Base-by-base conservation (phyloP, 2,113 vertebrate species). In the Caretta caretta region DNA sequence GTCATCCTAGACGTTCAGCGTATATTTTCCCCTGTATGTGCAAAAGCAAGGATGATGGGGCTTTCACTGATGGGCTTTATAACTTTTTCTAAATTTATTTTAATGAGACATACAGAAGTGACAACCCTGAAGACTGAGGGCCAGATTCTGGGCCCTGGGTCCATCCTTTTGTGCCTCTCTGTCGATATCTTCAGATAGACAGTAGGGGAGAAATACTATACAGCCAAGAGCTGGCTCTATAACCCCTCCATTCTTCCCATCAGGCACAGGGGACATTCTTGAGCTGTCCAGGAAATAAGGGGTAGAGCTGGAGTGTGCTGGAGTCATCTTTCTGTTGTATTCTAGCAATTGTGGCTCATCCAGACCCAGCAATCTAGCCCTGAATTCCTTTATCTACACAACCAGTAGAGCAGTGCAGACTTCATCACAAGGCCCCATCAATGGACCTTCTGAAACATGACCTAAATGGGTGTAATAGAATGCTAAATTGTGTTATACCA, bases 271-370 rank as follows among this genome's bases (percentile, higher is more conserved):
- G 53, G 46, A 8, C 53, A 29, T 14, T 31, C 46, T 5, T 79
- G 17, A 1, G 49, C 24, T 85, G 65, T 79, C 3, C 8, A 79
- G 14, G 29, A 82, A 35, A 59, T 3, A 3, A 10, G 7, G 9
- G 9, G 14, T 31, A 35, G 31, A 65, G 9, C 5, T 65, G 4
- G 35, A 20, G 17, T 78, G 49, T 65, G 10, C 53, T 65, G 50
- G 65, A 79, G 3, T 29, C 0, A 0, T 1, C n/a, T 42, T 42
- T 72, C 1, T 83, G 24, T 83, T 31, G 20, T 49, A 29, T 48
- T 57, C 31, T 49, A n/a, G 14, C 69, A 24, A 59, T 29, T 65
- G 38, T 1, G 24, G 46, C 11, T 49, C 27, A 72, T 8, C 56
- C 56, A 49, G 85, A 19, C 11, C 29, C 29, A 84, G 35, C 25